phyloP scores from a whole-genome alignment of 2,113 vertebrate genomes.

The Bubo bubo region DNA sequence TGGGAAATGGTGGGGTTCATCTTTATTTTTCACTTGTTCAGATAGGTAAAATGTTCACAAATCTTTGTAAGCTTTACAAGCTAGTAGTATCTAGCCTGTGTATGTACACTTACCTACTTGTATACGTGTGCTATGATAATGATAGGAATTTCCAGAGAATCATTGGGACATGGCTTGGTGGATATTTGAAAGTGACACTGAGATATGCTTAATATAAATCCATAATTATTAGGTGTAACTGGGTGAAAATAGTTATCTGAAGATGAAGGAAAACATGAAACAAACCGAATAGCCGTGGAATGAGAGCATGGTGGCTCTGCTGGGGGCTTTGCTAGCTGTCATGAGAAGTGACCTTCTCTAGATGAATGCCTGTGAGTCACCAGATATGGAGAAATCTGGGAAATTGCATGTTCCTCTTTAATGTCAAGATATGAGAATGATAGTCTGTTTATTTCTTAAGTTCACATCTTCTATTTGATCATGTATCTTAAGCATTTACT shows the following conservation, averaged over 20 bases:
- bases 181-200: neutral
- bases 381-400: neutral
- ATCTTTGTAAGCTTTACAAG: neutral
- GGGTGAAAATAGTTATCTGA: neutral
- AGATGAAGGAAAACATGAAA: neutral
- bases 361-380: neutral
- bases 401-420: neutral
- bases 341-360: neutral
- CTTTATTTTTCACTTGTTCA: neutral
- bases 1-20: neutral
- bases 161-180: fast-evolving
- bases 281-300: neutral
- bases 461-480: neutral
- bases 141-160: neutral
- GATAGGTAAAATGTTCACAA: neutral
- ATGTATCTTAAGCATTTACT: neutral
- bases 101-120: neutral
- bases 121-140: neutral
- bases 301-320: neutral
- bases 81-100: neutral
- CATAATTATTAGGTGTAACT: neutral
- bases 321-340: neutral
- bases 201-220: neutral
- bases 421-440: neutral
- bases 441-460: neutral